These are phyloP conservation scores for Cyclophora punctaria DNA, from an alignment of 2,888 invertebrate species.

Conservation along the genomic window DNA sequence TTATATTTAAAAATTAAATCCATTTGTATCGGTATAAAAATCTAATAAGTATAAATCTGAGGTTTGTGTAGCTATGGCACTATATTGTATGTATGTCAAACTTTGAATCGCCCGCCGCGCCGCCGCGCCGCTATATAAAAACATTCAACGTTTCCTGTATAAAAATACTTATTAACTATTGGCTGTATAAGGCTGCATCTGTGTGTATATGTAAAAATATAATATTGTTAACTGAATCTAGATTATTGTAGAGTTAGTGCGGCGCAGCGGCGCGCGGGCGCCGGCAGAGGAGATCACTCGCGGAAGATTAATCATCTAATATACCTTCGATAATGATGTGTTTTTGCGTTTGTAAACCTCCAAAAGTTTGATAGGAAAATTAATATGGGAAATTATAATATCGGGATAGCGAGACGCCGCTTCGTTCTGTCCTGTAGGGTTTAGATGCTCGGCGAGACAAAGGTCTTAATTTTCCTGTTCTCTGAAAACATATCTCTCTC, in stretches of 20 bases:
- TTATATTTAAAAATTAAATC: constrained; percentile 75
- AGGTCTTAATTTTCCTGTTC: not conserved
- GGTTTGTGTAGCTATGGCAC: constrained; percentile 73
- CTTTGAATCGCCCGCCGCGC: constrained; percentile 51
- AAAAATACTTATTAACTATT: constrained; percentile 73
- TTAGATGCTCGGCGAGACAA: not conserved
- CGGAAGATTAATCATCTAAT: constrained; percentile 55
- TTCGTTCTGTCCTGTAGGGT: not conserved
- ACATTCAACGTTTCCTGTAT: constrained; percentile 55
- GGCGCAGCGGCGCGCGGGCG: constrained; percentile 42
- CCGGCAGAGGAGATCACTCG: constrained; percentile 61
- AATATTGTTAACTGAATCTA: constrained; percentile 39
- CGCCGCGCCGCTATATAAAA: constrained; percentile 34
- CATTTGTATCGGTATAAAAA: constrained; percentile 76
- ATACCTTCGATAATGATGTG: constrained; percentile 59
- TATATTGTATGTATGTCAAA: constrained; percentile 59
- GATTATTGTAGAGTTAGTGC: constrained; percentile 33
- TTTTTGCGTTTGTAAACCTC: constrained; percentile 63
- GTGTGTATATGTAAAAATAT: constrained; percentile 34
- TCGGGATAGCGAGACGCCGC: not conserved
- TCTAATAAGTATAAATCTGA: constrained; percentile 74
- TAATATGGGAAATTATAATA: constrained; percentile 49
- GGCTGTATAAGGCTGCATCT: constrained; percentile 66
- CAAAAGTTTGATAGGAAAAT: constrained; percentile 74
- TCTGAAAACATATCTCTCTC: not conserved